A percentile compares a stretch with the other conserved stretches of the same genome.
Conservation (phyloP, 2,888 invertebrate genomes). For the Microplitis manilae region DNA sequence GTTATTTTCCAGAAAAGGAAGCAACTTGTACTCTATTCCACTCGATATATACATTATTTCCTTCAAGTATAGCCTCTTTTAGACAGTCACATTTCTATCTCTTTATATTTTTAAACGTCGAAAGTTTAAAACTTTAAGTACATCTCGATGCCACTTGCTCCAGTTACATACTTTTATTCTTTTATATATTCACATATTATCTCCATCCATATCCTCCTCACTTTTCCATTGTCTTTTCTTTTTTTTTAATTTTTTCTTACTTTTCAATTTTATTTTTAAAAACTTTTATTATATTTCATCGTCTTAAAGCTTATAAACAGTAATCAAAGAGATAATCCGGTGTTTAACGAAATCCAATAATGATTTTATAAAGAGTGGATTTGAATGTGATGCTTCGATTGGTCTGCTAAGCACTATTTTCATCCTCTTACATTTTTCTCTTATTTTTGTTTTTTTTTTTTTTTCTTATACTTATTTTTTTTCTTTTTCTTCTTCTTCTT, state of each 20-base stretch:
- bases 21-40: not conserved
- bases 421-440: conserved; percentile 28
- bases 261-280: not conserved
- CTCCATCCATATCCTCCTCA: conserved; percentile 3
- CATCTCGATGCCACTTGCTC: conserved; percentile 12
- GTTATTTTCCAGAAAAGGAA: not conserved
- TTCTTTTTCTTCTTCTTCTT: not conserved
- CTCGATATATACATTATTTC: conserved; percentile 10
- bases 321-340: conserved; percentile 42
- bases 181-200: not conserved
- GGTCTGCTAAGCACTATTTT: conserved; percentile 42
- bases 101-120: conserved; percentile 25
- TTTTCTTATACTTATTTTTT: not conserved
- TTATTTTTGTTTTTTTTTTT: conserved; percentile 13
- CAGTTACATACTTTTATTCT: not conserved
- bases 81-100: conserved; percentile 14
- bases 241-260: conserved; percentile 13
- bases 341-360: conserved; percentile 51
- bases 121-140: conserved; percentile 37
- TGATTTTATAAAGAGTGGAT: conserved; percentile 47
- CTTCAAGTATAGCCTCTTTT: not conserved
- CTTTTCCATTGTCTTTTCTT: not conserved
- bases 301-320: conserved; percentile 15
- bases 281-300: conserved; percentile 16
- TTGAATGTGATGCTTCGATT: conserved; percentile 45